Conservation (phyloP, 1,140 invertebrate species). For the Olivierus martensii region DNA sequence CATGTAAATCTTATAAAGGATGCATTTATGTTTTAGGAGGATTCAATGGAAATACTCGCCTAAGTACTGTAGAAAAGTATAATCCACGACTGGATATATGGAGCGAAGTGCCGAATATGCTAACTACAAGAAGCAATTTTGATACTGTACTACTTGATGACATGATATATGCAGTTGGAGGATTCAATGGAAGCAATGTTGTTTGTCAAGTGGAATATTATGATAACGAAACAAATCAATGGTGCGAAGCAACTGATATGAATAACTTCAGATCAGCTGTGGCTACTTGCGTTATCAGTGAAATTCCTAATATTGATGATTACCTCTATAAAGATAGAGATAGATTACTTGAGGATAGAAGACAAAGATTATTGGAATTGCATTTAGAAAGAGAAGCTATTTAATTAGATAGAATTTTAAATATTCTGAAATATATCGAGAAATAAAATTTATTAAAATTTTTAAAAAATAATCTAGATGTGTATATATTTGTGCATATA, state of each 20-base stretch:
- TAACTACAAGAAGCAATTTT: slow-evolving; percentile 49
- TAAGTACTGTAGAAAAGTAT: slow-evolving; percentile 42
- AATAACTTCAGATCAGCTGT: slow-evolving; percentile 69
- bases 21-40: slow-evolving; percentile 34
- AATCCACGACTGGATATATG: slow-evolving; percentile 42
- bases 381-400: slow-evolving; percentile 35
- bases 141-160: slow-evolving; percentile 50
- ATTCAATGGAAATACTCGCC: slow-evolving; percentile 40
- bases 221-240: slow-evolving; percentile 67
- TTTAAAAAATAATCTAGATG: too few species aligned
- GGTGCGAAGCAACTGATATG: slow-evolving; percentile 78
- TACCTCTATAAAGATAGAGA: slow-evolving; percentile 70
- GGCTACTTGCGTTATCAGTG: slow-evolving; percentile 67
- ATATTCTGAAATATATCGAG: too few species aligned
- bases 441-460: too few species aligned
- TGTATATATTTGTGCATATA: too few species aligned
- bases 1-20: slow-evolving; percentile 37
- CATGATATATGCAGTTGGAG: slow-evolving; percentile 51
- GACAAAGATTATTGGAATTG: slow-evolving; percentile 52
- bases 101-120: slow-evolving; percentile 47
- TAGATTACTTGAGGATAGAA: slow-evolving; percentile 58
- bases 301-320: slow-evolving; percentile 66
- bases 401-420: too few species aligned
- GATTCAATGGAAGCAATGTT: slow-evolving; percentile 47
- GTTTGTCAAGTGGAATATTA: slow-evolving; percentile 84